Evolutionary conservation across 2,797 vertebrate genomes (phyloP).

Genomic region (Valencia hispanica): DNA sequence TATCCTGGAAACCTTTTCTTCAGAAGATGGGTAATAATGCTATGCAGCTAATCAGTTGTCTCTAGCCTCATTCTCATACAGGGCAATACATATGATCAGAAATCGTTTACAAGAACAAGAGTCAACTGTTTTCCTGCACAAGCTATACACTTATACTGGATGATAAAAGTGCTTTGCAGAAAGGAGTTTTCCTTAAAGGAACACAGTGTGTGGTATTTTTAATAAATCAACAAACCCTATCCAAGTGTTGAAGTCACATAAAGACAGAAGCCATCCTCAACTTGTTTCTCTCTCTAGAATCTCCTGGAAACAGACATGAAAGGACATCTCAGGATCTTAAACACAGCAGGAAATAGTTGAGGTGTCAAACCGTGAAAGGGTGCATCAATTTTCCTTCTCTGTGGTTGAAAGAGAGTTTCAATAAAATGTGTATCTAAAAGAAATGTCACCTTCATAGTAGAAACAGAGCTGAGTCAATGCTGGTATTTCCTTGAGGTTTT

Average conservation of each 20-base stretch:
- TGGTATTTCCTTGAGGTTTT: constrained; percentile 18
- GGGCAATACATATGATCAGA: constrained; percentile 13
- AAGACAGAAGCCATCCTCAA: constrained; percentile 51
- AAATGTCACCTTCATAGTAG: constrained; percentile 10
- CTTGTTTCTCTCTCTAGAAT: constrained; percentile 35
- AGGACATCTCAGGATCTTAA: constrained; percentile 42
- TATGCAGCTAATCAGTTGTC: constrained; percentile 11
- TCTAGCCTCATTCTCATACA: background rate
- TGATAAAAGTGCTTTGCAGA: constrained; percentile 36
- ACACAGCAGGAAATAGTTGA: constrained; percentile 55
- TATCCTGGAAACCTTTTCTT: constrained; percentile 79
- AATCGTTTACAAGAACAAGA: constrained; percentile 17
- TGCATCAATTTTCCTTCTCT: constrained; percentile 54
- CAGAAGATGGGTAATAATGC: constrained; percentile 83
- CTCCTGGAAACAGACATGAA: constrained; percentile 64
- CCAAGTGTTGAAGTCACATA: constrained; percentile 56
- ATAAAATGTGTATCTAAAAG: constrained; percentile 15
- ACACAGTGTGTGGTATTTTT: constrained; percentile 48
- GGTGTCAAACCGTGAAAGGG: constrained; percentile 50
- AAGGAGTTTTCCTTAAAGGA: constrained; percentile 32
- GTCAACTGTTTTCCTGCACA: constrained; percentile 19
- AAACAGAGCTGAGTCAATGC: constrained; percentile 12
- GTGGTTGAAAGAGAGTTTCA: constrained; percentile 40
- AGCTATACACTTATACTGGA: background rate
- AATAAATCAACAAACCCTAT: constrained; percentile 68